These are phyloP conservation scores for Austrofundulus limnaeus DNA, from an alignment of 2,113 vertebrate species.

Conservation along the genomic window DNA sequence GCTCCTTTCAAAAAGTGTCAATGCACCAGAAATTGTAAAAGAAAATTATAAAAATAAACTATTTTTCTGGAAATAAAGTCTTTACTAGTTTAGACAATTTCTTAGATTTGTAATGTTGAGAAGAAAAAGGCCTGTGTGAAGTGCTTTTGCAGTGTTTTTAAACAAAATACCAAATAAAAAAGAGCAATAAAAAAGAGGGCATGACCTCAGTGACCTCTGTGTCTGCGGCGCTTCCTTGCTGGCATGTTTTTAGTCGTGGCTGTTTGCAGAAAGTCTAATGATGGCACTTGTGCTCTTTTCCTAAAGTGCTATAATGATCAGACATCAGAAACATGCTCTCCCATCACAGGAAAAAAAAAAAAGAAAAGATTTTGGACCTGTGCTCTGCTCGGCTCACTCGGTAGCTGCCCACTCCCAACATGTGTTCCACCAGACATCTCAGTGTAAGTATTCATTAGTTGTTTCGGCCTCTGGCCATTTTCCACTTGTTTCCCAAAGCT, in stretches of 20 bases:
- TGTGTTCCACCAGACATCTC: constrained; percentile 71
- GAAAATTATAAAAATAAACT: too few relatives aligned
- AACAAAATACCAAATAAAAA: background rate
- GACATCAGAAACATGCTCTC: constrained; percentile 6
- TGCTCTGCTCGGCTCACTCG: constrained; percentile 40
- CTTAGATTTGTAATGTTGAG: too few relatives aligned
- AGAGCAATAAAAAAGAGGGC: background rate
- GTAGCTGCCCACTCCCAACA: constrained; percentile 68
- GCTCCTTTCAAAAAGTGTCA: too few relatives aligned
- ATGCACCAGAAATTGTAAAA: too few relatives aligned
- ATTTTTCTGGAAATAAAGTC: too few relatives aligned
- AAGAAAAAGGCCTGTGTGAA: too few relatives aligned
- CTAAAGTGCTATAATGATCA: background rate
- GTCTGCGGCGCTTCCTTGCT: background rate
- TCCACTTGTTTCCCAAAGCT: constrained; percentile 79
- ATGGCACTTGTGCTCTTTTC: background rate
- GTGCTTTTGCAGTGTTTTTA: background rate
- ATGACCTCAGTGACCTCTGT: background rate
- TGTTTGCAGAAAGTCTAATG: background rate
- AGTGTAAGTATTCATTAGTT: constrained; percentile 74
- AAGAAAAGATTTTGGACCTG: constrained; percentile 14
- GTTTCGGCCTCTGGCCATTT: constrained; percentile 76
- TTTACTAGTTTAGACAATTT: too few relatives aligned
- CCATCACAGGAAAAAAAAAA: too few relatives aligned
- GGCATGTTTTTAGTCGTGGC: background rate